phyloP scores from a whole-genome alignment of 2,797 vertebrate species.

The Hypotaenidia philippensis region DNA sequence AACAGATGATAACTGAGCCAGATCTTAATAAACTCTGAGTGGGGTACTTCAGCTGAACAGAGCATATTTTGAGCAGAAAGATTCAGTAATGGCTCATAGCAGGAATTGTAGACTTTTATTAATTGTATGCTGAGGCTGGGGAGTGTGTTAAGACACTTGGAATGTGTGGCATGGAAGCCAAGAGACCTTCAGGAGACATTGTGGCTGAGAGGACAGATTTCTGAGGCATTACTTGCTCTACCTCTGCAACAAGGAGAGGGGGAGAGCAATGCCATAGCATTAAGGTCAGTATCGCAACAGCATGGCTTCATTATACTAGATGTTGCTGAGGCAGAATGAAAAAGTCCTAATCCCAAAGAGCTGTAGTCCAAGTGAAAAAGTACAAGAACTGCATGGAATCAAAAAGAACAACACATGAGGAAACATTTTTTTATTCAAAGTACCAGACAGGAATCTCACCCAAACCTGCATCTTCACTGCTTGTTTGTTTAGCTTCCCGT shows the following conservation, averaged over 20 bases:
- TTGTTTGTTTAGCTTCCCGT: not conserved
- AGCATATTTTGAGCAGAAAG: constrained; percentile 24
- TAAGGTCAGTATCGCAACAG: not conserved
- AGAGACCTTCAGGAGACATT: not conserved
- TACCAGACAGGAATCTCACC: not conserved
- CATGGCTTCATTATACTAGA: not conserved
- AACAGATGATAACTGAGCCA: constrained; percentile 41
- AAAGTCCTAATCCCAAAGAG: not conserved
- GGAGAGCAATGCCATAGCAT: not conserved
- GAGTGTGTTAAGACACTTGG: constrained; percentile 1
- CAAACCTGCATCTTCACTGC: fast-evolving
- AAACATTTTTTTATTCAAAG: fast-evolving
- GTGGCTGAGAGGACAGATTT: constrained; percentile 13
- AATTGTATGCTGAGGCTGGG: not conserved
- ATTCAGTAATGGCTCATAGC: constrained; percentile 39
- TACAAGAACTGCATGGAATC: not conserved
- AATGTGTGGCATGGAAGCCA: constrained; percentile 18
- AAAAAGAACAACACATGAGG: not conserved
- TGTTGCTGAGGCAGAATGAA: not conserved
- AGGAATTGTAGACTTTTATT: constrained; percentile 19
- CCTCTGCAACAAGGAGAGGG: not conserved
- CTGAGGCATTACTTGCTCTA: constrained; percentile 5
- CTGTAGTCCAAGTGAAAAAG: not conserved
- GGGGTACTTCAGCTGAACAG: constrained; percentile 43
- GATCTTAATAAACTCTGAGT: constrained; percentile 62